Evolutionary conservation across 2,797 vertebrate genomes (phyloP).

Genomic region (Molossus alvarezi): DNA sequence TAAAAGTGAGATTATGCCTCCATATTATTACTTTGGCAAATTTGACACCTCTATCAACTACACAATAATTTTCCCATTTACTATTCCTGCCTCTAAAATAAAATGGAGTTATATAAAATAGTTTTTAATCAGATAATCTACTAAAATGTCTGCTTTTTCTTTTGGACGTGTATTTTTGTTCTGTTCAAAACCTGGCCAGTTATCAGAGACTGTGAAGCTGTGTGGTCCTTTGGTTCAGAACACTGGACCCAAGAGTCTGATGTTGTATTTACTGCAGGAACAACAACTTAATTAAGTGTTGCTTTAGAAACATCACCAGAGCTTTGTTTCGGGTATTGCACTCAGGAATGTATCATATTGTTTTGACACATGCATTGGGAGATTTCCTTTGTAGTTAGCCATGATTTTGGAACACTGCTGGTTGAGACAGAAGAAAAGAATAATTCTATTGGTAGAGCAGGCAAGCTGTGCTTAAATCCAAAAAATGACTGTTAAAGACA

Average conservation of each 20-base stretch:
- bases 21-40: background rate
- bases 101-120: slow-evolving; percentile 51
- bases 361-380: slow-evolving; percentile 88
- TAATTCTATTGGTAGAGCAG: slow-evolving; percentile 78
- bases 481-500: slow-evolving; percentile 50
- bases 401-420: slow-evolving; percentile 85
- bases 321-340: slow-evolving; percentile 86
- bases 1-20: background rate
- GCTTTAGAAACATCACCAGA: slow-evolving; percentile 88
- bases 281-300: slow-evolving; percentile 90
- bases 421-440: slow-evolving; percentile 86
- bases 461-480: slow-evolving; percentile 75
- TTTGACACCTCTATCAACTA: background rate
- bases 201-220: slow-evolving; percentile 80
- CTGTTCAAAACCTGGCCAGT: slow-evolving; percentile 75
- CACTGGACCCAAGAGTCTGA: slow-evolving; percentile 83
- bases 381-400: slow-evolving; percentile 88
- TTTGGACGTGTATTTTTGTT: slow-evolving; percentile 67
- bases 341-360: slow-evolving; percentile 88
- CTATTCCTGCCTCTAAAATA: background rate
- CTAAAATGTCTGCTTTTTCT: slow-evolving; percentile 25
- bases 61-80: slow-evolving; percentile 2
- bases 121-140: slow-evolving; percentile 59
- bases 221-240: slow-evolving; percentile 83
- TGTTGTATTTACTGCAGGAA: slow-evolving; percentile 88